Conservation (phyloP, 2,113 vertebrate genomes). For the Nettapus auritus region DNA sequence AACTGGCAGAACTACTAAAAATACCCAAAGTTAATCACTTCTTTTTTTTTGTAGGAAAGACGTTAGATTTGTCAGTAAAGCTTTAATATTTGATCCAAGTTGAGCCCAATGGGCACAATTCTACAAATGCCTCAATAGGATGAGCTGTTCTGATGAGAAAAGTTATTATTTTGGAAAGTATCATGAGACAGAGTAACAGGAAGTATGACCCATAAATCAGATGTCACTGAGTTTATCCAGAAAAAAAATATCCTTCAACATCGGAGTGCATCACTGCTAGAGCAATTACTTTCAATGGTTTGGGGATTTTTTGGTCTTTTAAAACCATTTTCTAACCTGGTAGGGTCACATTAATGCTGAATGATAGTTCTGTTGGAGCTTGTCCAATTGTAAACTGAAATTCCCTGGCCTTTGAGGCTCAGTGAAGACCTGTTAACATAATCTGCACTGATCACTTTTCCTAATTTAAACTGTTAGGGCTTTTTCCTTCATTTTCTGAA, state of each 20-base stretch:
- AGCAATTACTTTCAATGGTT: conserved; percentile 54
- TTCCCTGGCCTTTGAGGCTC: conserved; percentile 41
- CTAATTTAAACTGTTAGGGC: background rate
- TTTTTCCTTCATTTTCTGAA: background rate
- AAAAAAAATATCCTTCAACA: conserved; percentile 45
- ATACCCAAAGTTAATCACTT: background rate
- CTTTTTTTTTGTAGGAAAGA: accelerated
- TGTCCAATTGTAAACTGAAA: conserved; percentile 49
- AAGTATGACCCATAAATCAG: conserved; percentile 14
- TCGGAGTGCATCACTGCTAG: conserved; percentile 39
- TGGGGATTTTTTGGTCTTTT: background rate
- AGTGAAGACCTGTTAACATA: conserved; percentile 40
- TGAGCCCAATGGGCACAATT: background rate
- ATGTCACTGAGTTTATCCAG: conserved; percentile 24
- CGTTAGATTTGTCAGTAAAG: background rate
- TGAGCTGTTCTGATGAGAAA: background rate
- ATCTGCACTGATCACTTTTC: conserved; percentile 54
- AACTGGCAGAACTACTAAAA: background rate
- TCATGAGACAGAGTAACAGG: background rate
- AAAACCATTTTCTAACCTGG: conserved; percentile 54
- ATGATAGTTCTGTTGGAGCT: conserved; percentile 16
- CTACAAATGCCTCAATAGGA: background rate
- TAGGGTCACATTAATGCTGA: conserved; percentile 44
- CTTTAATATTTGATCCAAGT: background rate
- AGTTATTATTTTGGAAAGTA: background rate